Evolutionary conservation across 2,113 vertebrate species (phyloP).

Genomic region (Sus scrofa): T2T-Sscrofa CM000826.6:88955001-88955500

Average conservation of each 20-base stretch:
- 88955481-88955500: not conserved
- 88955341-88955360: constrained; percentile 1
- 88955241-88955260: not conserved
- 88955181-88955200: not conserved
- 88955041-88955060: not conserved
- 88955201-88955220: not conserved
- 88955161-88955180: not conserved
- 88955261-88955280: not conserved
- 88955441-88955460: not conserved
- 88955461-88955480: constrained; percentile 10
- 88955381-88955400: not conserved
- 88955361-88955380: constrained; percentile 4
- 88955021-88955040: not conserved
- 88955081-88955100: not conserved
- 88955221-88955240: not conserved
- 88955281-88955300: constrained; percentile 23
- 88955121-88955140: constrained; percentile 28
- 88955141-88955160: constrained; percentile 9
- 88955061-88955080: not conserved
- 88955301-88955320: not conserved
- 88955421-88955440: constrained; percentile 4
- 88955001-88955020: not conserved
- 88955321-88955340: not conserved
- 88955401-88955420: not conserved
- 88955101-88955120: not conserved